Evolutionary conservation across 2,113 vertebrate genomes (phyloP).

Genomic region (Anseranas semipalmata): DNA sequence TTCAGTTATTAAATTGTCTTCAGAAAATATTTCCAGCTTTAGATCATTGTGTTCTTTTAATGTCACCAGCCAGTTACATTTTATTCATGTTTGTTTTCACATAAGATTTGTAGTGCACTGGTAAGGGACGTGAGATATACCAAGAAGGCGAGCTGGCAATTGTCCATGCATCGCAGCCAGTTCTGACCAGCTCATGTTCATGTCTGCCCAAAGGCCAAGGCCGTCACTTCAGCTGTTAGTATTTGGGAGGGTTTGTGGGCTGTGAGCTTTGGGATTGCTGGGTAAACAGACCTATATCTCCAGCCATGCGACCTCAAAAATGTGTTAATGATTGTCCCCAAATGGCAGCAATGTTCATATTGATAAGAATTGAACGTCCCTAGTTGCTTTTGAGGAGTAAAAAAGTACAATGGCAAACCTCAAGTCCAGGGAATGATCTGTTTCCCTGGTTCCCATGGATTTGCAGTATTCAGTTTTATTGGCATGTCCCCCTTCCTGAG

Average conservation of each 20-base stretch:
- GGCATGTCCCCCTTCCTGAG: not conserved
- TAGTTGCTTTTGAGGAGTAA: not conserved
- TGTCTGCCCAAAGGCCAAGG: not conserved
- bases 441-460: not conserved
- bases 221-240: not conserved
- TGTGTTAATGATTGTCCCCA: not conserved
- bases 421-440: not conserved
- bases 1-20: not conserved
- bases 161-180: not conserved
- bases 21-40: conserved; percentile 28
- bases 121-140: not conserved
- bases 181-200: not conserved
- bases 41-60: not conserved
- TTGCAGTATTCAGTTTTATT: not conserved
- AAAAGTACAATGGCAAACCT: not conserved
- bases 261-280: not conserved
- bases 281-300: not conserved
- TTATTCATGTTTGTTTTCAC: conserved; percentile 18
- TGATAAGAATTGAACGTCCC: not conserved
- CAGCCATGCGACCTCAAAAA: not conserved
- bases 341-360: not conserved
- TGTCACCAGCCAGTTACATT: not conserved
- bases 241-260: not conserved
- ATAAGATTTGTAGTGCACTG: not conserved
- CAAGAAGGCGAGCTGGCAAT: not conserved